Evolutionary conservation across 2,888 invertebrate genomes (phyloP).

Genomic region (Oscheius onirici): DNA sequence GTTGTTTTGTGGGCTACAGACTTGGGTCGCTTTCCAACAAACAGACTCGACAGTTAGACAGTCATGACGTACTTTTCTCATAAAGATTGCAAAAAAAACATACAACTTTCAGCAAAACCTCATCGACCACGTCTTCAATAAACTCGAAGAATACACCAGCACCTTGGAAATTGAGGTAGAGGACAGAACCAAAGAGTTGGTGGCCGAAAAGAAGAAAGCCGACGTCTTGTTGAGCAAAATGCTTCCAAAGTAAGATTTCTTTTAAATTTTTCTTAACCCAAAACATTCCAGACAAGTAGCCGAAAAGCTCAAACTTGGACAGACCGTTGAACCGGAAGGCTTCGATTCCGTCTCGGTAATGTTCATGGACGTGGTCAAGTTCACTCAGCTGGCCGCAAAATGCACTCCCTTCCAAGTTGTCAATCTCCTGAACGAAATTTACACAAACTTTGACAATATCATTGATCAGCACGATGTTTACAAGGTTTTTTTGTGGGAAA

Average conservation of each 20-base stretch:
- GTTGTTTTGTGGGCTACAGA: too few relatives aligned
- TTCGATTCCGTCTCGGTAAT: constrained; percentile 67
- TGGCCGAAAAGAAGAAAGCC: constrained; percentile 66
- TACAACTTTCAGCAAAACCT: constrained; percentile 59
- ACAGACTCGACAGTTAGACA: too few relatives aligned
- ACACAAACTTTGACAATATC: constrained; percentile 64
- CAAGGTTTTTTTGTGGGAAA: constrained; percentile 44
- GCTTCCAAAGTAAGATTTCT: constrained; percentile 55
- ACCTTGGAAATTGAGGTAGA: constrained; percentile 61
- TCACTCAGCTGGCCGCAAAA: constrained; percentile 63
- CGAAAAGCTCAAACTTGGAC: constrained; percentile 65
- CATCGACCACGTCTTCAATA: constrained; percentile 68
- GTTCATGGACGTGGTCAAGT: constrained; percentile 69
- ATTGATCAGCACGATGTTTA: constrained; percentile 65
- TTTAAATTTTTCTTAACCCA: too few relatives aligned
- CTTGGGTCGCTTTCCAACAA: too few relatives aligned
- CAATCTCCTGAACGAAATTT: constrained; percentile 64
- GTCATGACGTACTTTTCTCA: too few relatives aligned
- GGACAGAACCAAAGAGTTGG: constrained; percentile 62
- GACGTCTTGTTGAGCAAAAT: constrained; percentile 64
- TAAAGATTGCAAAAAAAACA: too few relatives aligned
- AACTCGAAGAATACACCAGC: constrained; percentile 65
- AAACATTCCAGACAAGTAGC: constrained; percentile 62
- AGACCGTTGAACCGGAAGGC: constrained; percentile 67
- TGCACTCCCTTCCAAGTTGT: constrained; percentile 69